Percentiles rank a stretch among this genome's conserved stretches.
phyloP scores from a whole-genome alignment of 2,113 vertebrate genomes.

The Microcebus tavaratra region DNA sequence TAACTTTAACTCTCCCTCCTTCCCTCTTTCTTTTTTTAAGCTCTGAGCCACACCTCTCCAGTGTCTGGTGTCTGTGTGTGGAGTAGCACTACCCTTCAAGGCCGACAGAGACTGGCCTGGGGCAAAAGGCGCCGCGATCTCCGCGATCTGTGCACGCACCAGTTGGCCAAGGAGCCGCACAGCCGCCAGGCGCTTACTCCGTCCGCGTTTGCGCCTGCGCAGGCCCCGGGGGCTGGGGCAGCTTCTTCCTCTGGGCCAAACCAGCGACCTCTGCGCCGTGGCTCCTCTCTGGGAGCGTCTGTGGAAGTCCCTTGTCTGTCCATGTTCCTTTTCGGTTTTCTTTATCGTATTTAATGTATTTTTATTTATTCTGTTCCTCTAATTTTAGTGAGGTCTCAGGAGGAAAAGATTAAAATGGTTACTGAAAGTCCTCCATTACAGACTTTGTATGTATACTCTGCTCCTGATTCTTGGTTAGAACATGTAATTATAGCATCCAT shows the following conservation, averaged over 20 bases:
- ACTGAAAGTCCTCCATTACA: background rate
- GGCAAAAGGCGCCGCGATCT: no score
- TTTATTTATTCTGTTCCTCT: background rate
- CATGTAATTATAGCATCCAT: background rate
- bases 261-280: background rate
- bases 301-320: background rate
- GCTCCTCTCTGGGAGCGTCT: background rate
- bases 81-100: background rate
- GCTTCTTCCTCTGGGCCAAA: background rate
- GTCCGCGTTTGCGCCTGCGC: no score
- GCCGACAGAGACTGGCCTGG: no score
- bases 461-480: background rate
- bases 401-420: background rate
- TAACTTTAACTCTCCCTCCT: background rate
- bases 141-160: accelerated
- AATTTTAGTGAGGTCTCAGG: background rate
- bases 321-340: background rate
- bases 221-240: no score
- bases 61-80: no score
- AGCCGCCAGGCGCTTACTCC: no score
- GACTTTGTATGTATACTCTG: background rate
- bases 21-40: background rate
- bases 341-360: background rate
- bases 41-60: background rate
- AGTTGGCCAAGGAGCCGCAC: background rate